Conservation (phyloP, 2,888 invertebrate genomes). For the Thalpophila matura region DNA sequence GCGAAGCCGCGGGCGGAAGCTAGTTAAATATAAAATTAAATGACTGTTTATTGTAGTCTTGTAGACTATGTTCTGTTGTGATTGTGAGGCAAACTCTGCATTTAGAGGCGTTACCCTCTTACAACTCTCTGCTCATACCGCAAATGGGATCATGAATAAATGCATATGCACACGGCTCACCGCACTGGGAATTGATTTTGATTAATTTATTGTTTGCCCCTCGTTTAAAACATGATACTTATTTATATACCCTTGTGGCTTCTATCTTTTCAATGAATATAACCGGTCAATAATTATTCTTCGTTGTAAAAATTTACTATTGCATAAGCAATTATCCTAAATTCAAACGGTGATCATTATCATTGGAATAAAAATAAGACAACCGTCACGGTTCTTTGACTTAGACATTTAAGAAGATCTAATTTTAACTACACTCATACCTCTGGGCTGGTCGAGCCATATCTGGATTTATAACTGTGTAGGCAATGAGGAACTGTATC, state of each 20-base stretch:
- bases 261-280: constrained; percentile 26
- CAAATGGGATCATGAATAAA: constrained; percentile 39
- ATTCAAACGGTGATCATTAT: not conserved
- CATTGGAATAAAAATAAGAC: constrained; percentile 31
- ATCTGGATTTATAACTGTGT: not conserved
- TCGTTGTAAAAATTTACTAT: constrained; percentile 11
- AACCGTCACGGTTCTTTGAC: constrained; percentile 21
- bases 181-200: constrained; percentile 49
- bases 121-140: constrained; percentile 18
- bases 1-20: too few relatives aligned
- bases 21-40: too few relatives aligned
- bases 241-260: constrained; percentile 20
- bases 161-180: constrained; percentile 36
- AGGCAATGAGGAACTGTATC: too few relatives aligned
- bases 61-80: too few relatives aligned
- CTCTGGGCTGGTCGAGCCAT: not conserved
- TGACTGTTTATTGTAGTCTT: too few relatives aligned
- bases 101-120: constrained; percentile 2
- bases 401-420: constrained; percentile 60
- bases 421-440: constrained; percentile 52
- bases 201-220: constrained; percentile 56
- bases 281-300: constrained; percentile 18
- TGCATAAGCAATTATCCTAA: not conserved
- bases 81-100: not conserved
- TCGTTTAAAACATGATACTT: constrained; percentile 21